A percentile compares a stretch with the other conserved stretches of the same genome.
phyloP scores from a whole-genome alignment of 2,113 vertebrate genomes.

The Ahaetulla prasina region DNA sequence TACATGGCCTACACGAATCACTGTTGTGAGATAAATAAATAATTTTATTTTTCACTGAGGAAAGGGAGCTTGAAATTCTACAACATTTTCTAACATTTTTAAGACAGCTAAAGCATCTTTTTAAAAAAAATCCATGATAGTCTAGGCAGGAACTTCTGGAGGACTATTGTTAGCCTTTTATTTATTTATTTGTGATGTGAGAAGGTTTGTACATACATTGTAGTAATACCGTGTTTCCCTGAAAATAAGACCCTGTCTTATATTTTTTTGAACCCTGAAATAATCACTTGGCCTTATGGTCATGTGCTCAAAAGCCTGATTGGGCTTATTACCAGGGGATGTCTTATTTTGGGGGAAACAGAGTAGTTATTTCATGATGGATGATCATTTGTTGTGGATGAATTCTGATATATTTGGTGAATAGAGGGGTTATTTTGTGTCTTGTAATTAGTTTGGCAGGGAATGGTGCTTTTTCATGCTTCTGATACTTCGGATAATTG shows the following conservation, averaged over 20 bases:
- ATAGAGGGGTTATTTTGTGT: not conserved
- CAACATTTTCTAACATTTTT: not conserved
- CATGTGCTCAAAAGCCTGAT: no score
- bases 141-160: not conserved
- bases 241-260: no score
- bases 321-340: no score
- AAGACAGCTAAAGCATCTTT: not conserved
- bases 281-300: no score
- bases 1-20: not conserved
- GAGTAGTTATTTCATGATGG: not conserved
- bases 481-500: not conserved
- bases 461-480: not conserved
- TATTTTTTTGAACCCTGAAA: no score
- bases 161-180: not conserved
- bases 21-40: not conserved
- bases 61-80: not conserved
- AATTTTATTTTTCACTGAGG: not conserved
- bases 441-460: not conserved
- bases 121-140: not conserved
- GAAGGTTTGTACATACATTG: not conserved
- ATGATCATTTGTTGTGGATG: not conserved
- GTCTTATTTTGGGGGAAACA: no score
- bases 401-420: not conserved
- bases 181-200: not conserved
- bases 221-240: no score